A percentile compares a stretch with the other conserved stretches of the same genome.
Conservation (phyloP, 2,888 invertebrate species). For the Scaptomyza parva region DNA sequence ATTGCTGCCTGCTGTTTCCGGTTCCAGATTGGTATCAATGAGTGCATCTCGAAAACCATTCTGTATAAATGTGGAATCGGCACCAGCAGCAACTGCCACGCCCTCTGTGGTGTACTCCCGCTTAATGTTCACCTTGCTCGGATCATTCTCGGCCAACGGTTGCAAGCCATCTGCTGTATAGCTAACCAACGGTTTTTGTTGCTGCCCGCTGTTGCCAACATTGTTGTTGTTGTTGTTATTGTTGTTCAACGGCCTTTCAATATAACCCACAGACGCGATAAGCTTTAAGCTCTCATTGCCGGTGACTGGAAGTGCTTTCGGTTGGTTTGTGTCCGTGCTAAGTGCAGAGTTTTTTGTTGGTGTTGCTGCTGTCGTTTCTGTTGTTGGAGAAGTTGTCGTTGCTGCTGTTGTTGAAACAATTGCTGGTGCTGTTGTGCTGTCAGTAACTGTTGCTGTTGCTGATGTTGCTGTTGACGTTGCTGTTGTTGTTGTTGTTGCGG, state of each 20-base stretch:
- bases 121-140: slow-evolving; percentile 81
- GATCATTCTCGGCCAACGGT: slow-evolving; percentile 69
- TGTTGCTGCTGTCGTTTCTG: slow-evolving; percentile 35
- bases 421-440: slow-evolving; percentile 25
- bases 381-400: slow-evolving; percentile 27
- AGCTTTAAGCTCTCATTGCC: slow-evolving; percentile 80
- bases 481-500: slow-evolving; percentile 16
- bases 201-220: slow-evolving; percentile 20
- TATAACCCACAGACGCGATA: slow-evolving; percentile 77
- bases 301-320: slow-evolving; percentile 58
- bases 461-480: slow-evolving; percentile 18
- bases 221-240: slow-evolving; percentile 30
- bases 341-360: slow-evolving; percentile 29
- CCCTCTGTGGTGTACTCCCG: slow-evolving; percentile 80
- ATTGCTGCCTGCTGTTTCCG: slow-evolving; percentile 82
- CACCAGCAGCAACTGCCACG: slow-evolving; percentile 4
- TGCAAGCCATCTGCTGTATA: slow-evolving; percentile 63
- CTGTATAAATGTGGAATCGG: slow-evolving; percentile 38
- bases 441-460: slow-evolving; percentile 18
- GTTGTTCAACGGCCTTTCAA: slow-evolving; percentile 44
- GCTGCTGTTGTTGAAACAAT: slow-evolving; percentile 27
- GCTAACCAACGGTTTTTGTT: slow-evolving; percentile 51
- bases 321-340: slow-evolving; percentile 65
- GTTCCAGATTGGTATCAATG: slow-evolving; percentile 65
- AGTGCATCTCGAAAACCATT: slow-evolving; percentile 50